A percentile compares a stretch with the other conserved stretches of the same genome.
phyloP scores from a whole-genome alignment of 2,113 vertebrate species.

The Polyodon spathula region DNA sequence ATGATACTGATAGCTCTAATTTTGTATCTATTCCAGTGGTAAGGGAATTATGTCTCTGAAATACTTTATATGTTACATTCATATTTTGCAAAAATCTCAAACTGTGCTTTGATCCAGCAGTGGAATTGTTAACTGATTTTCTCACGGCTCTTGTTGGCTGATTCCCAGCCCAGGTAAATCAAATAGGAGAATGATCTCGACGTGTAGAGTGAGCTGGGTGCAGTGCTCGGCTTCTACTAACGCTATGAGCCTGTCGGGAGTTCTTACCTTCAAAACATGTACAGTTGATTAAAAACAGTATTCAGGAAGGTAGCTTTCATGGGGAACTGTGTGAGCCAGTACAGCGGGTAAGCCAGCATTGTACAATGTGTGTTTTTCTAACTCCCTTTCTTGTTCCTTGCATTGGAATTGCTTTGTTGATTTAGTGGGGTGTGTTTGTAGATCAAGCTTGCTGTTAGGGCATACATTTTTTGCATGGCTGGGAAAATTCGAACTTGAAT shows the following conservation, averaged over 20 bases:
- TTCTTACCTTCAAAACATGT: constrained; percentile 51
- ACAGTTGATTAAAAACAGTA: constrained; percentile 51
- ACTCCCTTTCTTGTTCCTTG: constrained; percentile 16
- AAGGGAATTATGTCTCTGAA: neutral
- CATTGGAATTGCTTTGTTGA: constrained; percentile 17
- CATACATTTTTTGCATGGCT: neutral
- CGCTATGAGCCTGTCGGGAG: constrained; percentile 22
- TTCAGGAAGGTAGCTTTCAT: constrained; percentile 60
- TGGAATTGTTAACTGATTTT: constrained; percentile 40
- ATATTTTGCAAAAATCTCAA: neutral
- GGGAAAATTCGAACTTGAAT: no score
- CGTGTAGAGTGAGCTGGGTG: constrained; percentile 18
- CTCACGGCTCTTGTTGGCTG: constrained; percentile 35
- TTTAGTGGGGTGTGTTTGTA: constrained; percentile 9
- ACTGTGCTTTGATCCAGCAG: constrained; percentile 15
- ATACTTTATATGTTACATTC: neutral
- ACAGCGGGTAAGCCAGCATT: constrained; percentile 71
- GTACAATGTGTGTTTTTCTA: constrained; percentile 19
- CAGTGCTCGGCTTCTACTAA: neutral
- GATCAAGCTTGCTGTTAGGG: neutral
- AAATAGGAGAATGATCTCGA: constrained; percentile 53
- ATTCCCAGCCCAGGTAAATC: constrained; percentile 49
- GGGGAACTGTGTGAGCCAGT: constrained; percentile 86
- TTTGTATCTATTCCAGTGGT: no score
- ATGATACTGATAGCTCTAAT: no score